A percentile compares a stretch with the other conserved stretches of the same genome.
phyloP scores from a whole-genome alignment of 2,113 vertebrate genomes.

The Cairina moschata region DNA sequence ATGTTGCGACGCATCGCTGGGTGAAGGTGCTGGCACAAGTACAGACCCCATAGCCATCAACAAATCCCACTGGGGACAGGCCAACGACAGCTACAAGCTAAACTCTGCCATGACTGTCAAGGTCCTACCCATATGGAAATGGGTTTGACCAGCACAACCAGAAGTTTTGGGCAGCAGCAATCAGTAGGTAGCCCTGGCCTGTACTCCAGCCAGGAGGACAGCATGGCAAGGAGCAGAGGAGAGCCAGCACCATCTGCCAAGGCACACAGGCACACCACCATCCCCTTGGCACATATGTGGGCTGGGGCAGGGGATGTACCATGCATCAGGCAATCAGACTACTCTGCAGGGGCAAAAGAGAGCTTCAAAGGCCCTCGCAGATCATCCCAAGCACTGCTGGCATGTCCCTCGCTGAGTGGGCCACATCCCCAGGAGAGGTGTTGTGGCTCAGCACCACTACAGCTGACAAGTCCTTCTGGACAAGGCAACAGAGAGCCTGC shows the following conservation, averaged over 20 bases:
- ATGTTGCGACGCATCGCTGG: not conserved
- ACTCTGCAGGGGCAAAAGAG: rapidly evolving
- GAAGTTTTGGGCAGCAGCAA: not conserved
- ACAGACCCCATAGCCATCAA: not conserved
- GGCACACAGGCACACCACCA: not conserved
- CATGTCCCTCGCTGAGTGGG: not conserved
- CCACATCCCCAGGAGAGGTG: rapidly evolving
- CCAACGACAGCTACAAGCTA: not conserved
- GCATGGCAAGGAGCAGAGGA: not conserved
- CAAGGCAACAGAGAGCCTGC: not conserved
- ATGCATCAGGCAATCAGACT: not conserved
- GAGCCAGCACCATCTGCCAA: not conserved
- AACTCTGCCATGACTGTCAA: rapidly evolving
- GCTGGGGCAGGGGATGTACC: not conserved
- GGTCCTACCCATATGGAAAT: rapidly evolving
- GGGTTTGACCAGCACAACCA: not conserved
- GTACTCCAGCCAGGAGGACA: not conserved
- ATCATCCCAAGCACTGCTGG: not conserved
- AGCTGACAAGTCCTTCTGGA: not conserved
- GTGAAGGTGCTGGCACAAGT: not conserved
- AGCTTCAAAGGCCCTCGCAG: not conserved
- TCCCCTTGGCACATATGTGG: rapidly evolving
- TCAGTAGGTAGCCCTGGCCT: no score
- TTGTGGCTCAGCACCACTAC: not conserved
- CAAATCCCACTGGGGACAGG: not conserved